A percentile compares a stretch with the other conserved stretches of the same genome.
Conservation (phyloP, 2,113 vertebrate species). For the Tapirus terrestris region DNA sequence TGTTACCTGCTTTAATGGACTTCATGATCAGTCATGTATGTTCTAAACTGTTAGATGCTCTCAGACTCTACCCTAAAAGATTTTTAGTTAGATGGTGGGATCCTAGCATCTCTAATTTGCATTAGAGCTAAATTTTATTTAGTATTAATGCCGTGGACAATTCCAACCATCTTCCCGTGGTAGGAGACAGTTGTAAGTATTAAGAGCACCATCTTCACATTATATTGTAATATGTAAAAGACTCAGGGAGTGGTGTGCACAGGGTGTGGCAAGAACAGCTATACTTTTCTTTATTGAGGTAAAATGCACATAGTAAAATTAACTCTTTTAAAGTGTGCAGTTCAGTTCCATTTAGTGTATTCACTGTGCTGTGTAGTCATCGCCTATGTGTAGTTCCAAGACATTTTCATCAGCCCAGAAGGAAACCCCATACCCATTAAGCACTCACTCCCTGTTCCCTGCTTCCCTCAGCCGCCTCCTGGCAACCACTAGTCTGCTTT, state of each 20-base stretch:
- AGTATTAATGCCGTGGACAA: background rate
- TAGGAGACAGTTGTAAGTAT: background rate
- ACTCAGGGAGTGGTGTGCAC: background rate
- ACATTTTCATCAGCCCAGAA: background rate
- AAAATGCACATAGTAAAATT: background rate
- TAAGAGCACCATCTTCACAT: background rate
- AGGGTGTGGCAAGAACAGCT: background rate
- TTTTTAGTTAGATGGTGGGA: background rate
- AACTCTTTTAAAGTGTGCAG: background rate
- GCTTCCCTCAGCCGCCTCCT: background rate
- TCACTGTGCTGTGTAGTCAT: background rate
- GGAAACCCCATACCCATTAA: background rate
- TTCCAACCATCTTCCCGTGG: background rate
- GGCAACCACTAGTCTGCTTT: background rate
- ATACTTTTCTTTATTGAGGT: background rate
- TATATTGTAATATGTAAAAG: background rate
- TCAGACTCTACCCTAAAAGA: background rate
- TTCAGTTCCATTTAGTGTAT: background rate
- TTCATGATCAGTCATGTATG: background rate
- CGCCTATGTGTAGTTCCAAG: background rate
- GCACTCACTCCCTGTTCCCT: background rate
- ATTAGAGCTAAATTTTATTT: conserved; percentile 37
- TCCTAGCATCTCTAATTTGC: background rate
- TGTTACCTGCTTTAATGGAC: background rate
- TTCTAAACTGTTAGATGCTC: background rate